These are phyloP conservation scores for Podocnemis expansa DNA, from an alignment of 2,113 vertebrate species.

Conservation along the genomic window DNA sequence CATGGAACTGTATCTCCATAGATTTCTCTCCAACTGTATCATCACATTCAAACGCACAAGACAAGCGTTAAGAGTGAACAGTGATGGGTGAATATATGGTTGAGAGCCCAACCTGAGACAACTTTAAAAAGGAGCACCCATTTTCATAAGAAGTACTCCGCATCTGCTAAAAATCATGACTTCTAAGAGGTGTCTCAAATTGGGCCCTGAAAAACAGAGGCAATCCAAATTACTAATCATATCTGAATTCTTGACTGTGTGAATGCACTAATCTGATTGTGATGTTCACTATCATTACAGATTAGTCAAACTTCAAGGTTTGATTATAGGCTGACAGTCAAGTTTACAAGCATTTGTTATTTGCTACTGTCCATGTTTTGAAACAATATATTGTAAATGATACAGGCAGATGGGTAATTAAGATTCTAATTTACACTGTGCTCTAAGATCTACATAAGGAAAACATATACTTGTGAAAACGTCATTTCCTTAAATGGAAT, in stretches of 20 bases:
- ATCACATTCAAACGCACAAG: background rate
- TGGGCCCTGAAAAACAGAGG: background rate
- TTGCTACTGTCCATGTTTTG: background rate
- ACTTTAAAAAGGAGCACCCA: background rate
- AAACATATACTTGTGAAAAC: background rate
- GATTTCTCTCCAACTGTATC: background rate
- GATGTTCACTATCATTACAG: background rate
- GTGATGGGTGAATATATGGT: accelerated
- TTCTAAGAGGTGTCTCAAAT: background rate
- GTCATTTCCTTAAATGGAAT: background rate
- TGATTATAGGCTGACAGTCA: background rate
- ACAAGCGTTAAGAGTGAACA: accelerated
- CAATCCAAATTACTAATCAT: background rate
- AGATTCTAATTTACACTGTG: background rate
- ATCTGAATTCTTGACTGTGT: accelerated
- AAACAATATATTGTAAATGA: background rate
- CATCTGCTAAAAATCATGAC: background rate
- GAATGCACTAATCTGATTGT: background rate
- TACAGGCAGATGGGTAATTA: background rate
- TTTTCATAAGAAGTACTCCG: background rate
- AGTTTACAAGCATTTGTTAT: background rate
- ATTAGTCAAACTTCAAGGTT: background rate
- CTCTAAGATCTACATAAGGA: background rate
- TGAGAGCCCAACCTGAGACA: background rate
- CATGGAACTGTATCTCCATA: background rate